Percentiles rank a stretch among this genome's conserved stretches.
phyloP scores from a whole-genome alignment of 2,888 invertebrate species.

The Timandra comae region DNA sequence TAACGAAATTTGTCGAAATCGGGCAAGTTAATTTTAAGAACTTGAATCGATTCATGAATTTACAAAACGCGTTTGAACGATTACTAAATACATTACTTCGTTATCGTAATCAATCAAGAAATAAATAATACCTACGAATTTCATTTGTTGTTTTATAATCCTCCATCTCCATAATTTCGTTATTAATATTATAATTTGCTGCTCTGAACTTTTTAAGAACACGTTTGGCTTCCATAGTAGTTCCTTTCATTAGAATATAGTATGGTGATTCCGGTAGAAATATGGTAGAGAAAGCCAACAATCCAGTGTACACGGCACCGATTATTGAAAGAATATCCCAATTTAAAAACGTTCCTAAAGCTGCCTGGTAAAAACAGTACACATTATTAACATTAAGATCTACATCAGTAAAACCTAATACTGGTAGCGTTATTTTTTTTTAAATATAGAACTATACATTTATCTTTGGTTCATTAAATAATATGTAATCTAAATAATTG shows the following conservation, averaged over 20 bases:
- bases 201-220: constrained; percentile 36
- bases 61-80: too few species aligned
- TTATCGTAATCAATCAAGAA: too few species aligned
- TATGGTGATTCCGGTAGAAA: constrained; percentile 51
- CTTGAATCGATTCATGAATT: too few species aligned
- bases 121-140: constrained; percentile 42
- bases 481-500: constrained; percentile 1
- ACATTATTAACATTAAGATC: too few species aligned
- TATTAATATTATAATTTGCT: constrained; percentile 27
- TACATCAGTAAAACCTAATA: too few species aligned
- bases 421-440: too few species aligned
- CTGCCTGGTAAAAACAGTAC: too few species aligned
- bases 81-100: too few species aligned
- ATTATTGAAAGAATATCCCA: constrained; percentile 38
- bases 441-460: too few species aligned
- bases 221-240: constrained; percentile 19
- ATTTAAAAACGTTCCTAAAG: constrained; percentile 28
- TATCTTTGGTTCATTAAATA: not conserved
- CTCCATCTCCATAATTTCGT: constrained; percentile 37
- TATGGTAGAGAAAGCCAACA: constrained; percentile 23
- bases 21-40: too few species aligned
- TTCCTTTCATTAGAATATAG: constrained; percentile 32
- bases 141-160: constrained; percentile 44
- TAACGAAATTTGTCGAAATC: too few species aligned
- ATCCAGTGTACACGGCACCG: constrained; percentile 22